Percentiles rank a stretch among this genome's conserved stretches.
Evolutionary conservation across 2,888 invertebrate species (phyloP).

Genomic region (Phyllotreta cruciferae): DNA sequence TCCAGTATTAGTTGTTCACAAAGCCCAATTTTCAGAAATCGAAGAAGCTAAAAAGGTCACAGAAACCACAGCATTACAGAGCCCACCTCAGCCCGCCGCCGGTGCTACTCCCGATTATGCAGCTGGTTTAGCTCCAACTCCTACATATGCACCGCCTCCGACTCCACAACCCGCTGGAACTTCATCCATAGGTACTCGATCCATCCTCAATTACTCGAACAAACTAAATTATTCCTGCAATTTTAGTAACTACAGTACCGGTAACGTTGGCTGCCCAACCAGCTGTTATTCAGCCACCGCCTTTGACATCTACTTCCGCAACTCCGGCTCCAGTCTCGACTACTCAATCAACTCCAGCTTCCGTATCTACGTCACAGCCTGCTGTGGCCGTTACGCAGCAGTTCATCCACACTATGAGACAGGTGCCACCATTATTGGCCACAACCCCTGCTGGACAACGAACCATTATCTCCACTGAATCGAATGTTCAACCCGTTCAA

Average conservation of each 20-base stretch:
- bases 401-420: constrained; percentile 47
- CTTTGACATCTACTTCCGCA: constrained; percentile 37
- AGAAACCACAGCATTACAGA: constrained; percentile 59
- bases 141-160: constrained; percentile 57
- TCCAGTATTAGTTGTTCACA: too few relatives aligned
- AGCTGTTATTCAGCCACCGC: constrained; percentile 40
- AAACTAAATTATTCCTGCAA: too few relatives aligned
- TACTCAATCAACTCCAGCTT: constrained; percentile 31
- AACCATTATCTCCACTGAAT: constrained; percentile 48
- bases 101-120: constrained; percentile 77
- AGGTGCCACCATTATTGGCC: constrained; percentile 56
- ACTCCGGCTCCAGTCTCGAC: constrained; percentile 32
- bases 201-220: background rate
- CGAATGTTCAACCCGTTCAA: constrained; percentile 45
- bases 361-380: constrained; percentile 45
- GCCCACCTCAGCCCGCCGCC: constrained; percentile 49
- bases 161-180: constrained; percentile 56
- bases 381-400: constrained; percentile 29
- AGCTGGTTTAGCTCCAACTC: constrained; percentile 73
- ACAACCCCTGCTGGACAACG: constrained; percentile 52
- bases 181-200: constrained; percentile 43
- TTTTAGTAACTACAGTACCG: constrained; percentile 47
- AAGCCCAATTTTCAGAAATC: constrained; percentile 64
- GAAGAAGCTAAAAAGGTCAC: constrained; percentile 72
- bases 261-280: constrained; percentile 54